These are phyloP conservation scores for Anthophora plumipes DNA, from an alignment of 2,888 invertebrate species.

Conservation along the genomic window DNA sequence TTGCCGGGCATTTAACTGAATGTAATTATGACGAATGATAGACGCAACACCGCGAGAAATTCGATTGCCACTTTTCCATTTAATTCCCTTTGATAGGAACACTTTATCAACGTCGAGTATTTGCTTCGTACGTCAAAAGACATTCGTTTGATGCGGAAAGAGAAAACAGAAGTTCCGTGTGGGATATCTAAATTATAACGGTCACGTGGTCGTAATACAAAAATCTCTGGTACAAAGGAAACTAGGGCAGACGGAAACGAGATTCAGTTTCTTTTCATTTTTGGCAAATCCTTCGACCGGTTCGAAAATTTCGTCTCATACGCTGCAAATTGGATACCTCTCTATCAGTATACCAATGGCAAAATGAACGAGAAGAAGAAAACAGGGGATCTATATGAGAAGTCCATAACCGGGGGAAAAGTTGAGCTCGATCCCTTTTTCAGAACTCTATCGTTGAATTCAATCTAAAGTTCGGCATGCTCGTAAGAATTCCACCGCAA, in stretches of 20 bases:
- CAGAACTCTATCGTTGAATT: slow-evolving; percentile 68
- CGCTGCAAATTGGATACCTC: slow-evolving; percentile 45
- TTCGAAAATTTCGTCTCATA: slow-evolving; percentile 1
- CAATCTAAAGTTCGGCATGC: slow-evolving; percentile 75
- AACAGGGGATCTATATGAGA: slow-evolving; percentile 41
- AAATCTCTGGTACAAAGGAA: not conserved
- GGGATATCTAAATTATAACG: too few relatives aligned
- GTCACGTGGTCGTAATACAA: not conserved
- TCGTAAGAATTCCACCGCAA: slow-evolving; percentile 75
- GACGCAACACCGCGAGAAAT: slow-evolving; percentile 56
- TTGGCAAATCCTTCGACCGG: not conserved
- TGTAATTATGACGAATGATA: slow-evolving; percentile 63
- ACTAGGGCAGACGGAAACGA: not conserved
- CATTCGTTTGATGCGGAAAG: not conserved
- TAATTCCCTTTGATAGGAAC: slow-evolving; percentile 53
- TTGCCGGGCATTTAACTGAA: slow-evolving; percentile 65
- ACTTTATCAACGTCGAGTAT: slow-evolving; percentile 19
- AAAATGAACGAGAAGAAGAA: slow-evolving; percentile 18
- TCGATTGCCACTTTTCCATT: slow-evolving; percentile 55
- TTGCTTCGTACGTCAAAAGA: not conserved
- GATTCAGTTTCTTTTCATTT: not conserved
- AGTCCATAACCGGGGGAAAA: slow-evolving; percentile 50
- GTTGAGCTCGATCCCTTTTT: slow-evolving; percentile 59
- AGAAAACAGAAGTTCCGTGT: not conserved
- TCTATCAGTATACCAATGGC: slow-evolving; percentile 20